Conservation (phyloP, 2,113 vertebrate species). For the Hucho hucho region DNA sequence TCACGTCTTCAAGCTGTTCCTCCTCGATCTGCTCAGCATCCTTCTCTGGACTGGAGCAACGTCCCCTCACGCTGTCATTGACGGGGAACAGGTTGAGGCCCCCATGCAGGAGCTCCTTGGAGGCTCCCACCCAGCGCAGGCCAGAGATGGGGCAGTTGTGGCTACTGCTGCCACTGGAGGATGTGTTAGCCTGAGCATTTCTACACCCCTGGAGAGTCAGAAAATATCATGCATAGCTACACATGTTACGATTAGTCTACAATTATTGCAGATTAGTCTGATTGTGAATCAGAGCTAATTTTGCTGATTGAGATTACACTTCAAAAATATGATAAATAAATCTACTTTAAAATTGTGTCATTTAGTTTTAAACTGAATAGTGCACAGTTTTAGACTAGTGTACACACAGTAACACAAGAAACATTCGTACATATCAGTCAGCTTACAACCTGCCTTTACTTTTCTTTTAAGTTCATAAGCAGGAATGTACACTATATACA, state of each 20-base stretch:
- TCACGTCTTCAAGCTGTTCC: constrained; percentile 63
- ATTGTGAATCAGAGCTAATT: no score
- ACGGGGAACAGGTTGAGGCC: constrained; percentile 59
- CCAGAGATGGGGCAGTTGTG: constrained; percentile 67
- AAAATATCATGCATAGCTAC: constrained; percentile 49
- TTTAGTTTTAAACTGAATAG: neutral
- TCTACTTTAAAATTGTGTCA: neutral
- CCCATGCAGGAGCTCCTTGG: constrained; percentile 57
- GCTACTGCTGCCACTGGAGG: constrained; percentile 55
- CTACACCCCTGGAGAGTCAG: constrained; percentile 57
- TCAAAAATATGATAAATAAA: no score
- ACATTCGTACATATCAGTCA: neutral
- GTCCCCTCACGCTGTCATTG: constrained; percentile 56
- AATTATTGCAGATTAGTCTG: neutral
- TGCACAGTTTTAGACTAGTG: neutral
- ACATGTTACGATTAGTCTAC: constrained; percentile 8
- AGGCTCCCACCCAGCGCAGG: constrained; percentile 64
- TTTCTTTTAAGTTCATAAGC: neutral
- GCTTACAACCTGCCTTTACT: neutral
- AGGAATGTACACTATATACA: neutral
- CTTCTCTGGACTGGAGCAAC: constrained; percentile 63
- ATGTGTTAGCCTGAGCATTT: constrained; percentile 68
- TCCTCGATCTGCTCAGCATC: constrained; percentile 69
- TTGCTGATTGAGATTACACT: no score
- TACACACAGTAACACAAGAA: neutral